Evolutionary conservation across 2,113 vertebrate species (phyloP), one percentile per base, ranked within the genome.

Genomic region (Eleginops maclovinus): DNA sequence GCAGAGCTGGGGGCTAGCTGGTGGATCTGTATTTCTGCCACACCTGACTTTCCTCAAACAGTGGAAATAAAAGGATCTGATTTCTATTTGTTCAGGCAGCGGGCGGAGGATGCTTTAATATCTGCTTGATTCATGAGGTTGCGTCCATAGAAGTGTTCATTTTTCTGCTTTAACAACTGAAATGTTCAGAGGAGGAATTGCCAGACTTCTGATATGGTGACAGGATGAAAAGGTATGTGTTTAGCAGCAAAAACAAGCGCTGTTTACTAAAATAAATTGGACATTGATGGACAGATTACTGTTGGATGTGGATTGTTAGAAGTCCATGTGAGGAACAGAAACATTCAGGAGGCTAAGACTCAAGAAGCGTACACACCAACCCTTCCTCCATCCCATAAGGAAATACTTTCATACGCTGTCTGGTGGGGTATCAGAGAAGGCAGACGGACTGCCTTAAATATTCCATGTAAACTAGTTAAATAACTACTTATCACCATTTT

Each of bases 311-410:
- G 13, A 53, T 22, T 8, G 21, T 46, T 46, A 54, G 47, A 62
- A 65, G 40, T 65, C 59, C 41, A 43, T 24, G 17, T 10, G 50
- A 75, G 14, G 47, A 63, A 60, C 44, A 44, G 16, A 41, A 76
- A 87, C 75, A 78, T 81, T 82, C 58, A 44, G 77, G 15, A 63
- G 44, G 56, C 71, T 21, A 36, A 43, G 13, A 68, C 54, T 78
- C 3, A 24, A 43, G 49, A 40, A 46, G 21, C 6, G 21, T 2
- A 50, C 53, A 43, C 19, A 53, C 9, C 71, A 15, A 56, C 43
- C 49, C 64, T 15, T 31, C 58, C 47, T 21, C 50, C 54, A 26
- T 26, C 56, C 40, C 19, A 58, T 10, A 62, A 75, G 28, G 31
- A 74, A 50, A 41, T 14, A 1, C 6, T 60, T 46, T 10, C 1